phyloP scores from a whole-genome alignment of 1,140 invertebrate genomes.

The Tetraneura akinire region DNA sequence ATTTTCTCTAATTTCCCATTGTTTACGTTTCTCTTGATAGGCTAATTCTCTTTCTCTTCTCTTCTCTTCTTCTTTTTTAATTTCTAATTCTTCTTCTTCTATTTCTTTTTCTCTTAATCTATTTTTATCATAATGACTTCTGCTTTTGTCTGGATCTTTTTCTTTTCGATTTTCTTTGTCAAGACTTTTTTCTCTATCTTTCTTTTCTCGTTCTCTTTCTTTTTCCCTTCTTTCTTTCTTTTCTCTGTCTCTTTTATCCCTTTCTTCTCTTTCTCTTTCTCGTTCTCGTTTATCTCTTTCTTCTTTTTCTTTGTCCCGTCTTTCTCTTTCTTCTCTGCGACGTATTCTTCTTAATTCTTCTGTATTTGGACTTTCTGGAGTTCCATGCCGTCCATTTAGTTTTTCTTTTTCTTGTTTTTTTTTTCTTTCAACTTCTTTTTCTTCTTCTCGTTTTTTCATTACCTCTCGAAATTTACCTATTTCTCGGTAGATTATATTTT shows the following conservation, averaged over 20 bases:
- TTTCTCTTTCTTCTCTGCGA: conserved; percentile 47
- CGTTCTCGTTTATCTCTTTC: conserved; percentile 60
- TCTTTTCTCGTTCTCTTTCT: conserved; percentile 55
- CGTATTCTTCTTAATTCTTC: conserved; percentile 48
- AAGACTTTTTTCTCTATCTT: conserved; percentile 55
- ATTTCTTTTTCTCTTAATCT: conserved; percentile 77
- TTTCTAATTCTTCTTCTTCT: conserved; percentile 87
- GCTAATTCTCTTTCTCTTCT: conserved; percentile 90
- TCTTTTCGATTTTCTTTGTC: conserved; percentile 57
- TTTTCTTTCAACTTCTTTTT: conserved; percentile 59
- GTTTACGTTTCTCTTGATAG: conserved; percentile 79
- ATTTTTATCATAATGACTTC: conserved; percentile 52
- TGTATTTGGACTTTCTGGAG: conserved; percentile 38
- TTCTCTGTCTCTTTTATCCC: conserved; percentile 57
- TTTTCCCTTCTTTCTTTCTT: conserved; percentile 57
- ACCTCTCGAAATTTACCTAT: conserved; percentile 96
- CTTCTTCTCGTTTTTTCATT: conserved; percentile 84
- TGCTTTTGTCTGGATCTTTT: conserved; percentile 49
- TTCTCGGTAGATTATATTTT: conserved; percentile 92
- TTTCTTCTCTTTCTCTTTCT: conserved; percentile 59
- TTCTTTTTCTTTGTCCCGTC: conserved; percentile 60
- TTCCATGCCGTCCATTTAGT: conserved; percentile 23
- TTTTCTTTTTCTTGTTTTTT: conserved; percentile 54
- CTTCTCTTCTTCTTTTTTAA: conserved; percentile 85
- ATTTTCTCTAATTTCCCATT: conserved; percentile 92